Conservation (phyloP, 2,113 vertebrate genomes). For the Toxotes chatareus region DNA sequence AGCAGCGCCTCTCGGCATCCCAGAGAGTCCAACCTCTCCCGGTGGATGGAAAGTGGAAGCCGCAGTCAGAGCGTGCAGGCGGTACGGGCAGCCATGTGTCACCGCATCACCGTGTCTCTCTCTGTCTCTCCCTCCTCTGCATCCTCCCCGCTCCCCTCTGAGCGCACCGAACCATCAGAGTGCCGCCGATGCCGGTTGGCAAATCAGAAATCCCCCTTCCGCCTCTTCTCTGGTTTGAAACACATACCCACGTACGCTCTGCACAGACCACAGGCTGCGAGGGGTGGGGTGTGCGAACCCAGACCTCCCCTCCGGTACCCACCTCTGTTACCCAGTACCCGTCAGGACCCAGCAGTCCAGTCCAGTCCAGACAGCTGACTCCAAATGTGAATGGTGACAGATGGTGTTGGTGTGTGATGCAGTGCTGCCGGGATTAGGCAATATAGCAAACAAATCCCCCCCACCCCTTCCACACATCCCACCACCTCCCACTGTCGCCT, state of each 20-base stretch:
- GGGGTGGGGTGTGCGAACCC: background rate
- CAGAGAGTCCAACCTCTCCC: slow-evolving; percentile 5
- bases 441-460: slow-evolving; percentile 55
- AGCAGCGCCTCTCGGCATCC: slow-evolving; percentile 30
- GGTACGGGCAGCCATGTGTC: slow-evolving; percentile 60
- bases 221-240: background rate
- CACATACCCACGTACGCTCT: background rate
- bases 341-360: background rate
- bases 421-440: slow-evolving; percentile 64
- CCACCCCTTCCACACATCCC: background rate
- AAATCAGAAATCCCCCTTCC: background rate
- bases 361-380: slow-evolving; percentile 34
- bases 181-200: slow-evolving; percentile 32
- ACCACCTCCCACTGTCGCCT: background rate
- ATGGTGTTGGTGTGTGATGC: slow-evolving; percentile 78
- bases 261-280: slow-evolving; percentile 28
- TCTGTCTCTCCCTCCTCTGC: slow-evolving; percentile 21
- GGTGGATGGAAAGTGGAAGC: slow-evolving; percentile 28
- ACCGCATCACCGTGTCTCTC: slow-evolving; percentile 21
- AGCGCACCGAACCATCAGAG: slow-evolving; percentile 23
- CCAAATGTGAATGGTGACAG: slow-evolving; percentile 73
- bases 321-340: background rate
- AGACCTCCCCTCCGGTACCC: background rate
- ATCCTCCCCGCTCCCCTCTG: slow-evolving; percentile 30
- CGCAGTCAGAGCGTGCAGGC: slow-evolving; percentile 52